phyloP scores from a whole-genome alignment of 2,113 vertebrate genomes.

The Lichenostomus cassidix region DNA sequence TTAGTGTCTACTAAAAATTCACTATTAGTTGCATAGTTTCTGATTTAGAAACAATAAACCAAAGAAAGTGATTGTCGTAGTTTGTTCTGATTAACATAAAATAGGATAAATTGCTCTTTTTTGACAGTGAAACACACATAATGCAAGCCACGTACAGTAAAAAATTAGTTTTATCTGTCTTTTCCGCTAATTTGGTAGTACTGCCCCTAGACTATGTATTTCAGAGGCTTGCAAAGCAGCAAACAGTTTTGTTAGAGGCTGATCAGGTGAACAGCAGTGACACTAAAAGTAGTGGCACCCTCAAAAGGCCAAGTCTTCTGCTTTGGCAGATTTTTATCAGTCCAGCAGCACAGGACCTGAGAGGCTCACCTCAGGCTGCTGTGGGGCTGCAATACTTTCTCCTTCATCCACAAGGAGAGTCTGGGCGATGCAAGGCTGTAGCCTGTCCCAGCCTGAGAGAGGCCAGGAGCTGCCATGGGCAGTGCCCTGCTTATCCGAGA shows the following conservation, averaged over 20 bases:
- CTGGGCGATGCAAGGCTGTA: background rate
- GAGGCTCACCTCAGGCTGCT: background rate
- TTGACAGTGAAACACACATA: background rate
- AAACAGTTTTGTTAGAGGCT: background rate
- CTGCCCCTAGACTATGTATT: background rate
- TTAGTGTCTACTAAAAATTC: background rate
- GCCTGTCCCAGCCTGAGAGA: background rate
- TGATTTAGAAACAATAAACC: background rate
- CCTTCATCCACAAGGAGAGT: background rate
- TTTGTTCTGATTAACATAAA: background rate
- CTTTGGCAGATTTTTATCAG: background rate
- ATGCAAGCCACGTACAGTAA: background rate
- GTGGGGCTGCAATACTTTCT: background rate
- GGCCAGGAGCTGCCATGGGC: background rate
- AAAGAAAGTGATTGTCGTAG: background rate
- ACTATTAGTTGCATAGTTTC: background rate
- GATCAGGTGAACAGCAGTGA: background rate
- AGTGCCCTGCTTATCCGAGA: background rate
- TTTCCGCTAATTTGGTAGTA: background rate
- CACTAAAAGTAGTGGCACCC: accelerated
- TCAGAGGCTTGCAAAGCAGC: background rate
- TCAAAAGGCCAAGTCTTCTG: background rate
- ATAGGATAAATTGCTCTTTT: background rate
- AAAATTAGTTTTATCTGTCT: background rate
- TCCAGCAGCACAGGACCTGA: background rate